Percentiles rank a stretch among this genome's conserved stretches.
These are phyloP conservation scores for Sorex maritimensis DNA, from an alignment of 2,797 vertebrate species.

Conservation along the genomic window DNA sequence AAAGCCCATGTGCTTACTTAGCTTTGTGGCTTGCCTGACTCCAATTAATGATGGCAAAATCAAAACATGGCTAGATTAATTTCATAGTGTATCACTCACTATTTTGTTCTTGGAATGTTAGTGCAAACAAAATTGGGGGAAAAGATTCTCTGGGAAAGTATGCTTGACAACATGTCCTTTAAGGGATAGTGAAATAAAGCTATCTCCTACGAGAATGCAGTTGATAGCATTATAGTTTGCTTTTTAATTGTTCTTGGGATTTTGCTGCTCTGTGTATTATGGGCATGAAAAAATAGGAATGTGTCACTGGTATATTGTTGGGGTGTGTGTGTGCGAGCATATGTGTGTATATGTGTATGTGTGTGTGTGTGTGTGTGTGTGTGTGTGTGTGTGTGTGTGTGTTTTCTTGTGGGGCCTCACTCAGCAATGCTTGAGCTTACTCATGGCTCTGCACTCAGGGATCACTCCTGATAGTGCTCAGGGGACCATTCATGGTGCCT, in stretches of 20 bases:
- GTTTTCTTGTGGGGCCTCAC: too few species aligned
- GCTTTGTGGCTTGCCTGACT: neutral
- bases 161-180: neutral
- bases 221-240: neutral
- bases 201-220: neutral
- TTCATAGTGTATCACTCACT: slow-evolving; percentile 12
- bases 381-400: too few species aligned
- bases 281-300: neutral
- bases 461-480: too few species aligned
- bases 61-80: neutral
- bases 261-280: slow-evolving; percentile 23
- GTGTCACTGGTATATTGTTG: neutral
- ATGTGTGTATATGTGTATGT: too few species aligned
- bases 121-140: neutral
- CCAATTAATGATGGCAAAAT: neutral
- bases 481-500: too few species aligned
- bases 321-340: too few species aligned
- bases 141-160: too few species aligned
- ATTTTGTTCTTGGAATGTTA: slow-evolving; percentile 33
- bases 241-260: neutral
- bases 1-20: neutral
- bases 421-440: too few species aligned
- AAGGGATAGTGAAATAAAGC: neutral
- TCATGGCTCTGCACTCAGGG: too few species aligned
- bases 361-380: too few species aligned